phyloP scores from a whole-genome alignment of 2,113 vertebrate species.

The Amphiprion percula region DNA sequence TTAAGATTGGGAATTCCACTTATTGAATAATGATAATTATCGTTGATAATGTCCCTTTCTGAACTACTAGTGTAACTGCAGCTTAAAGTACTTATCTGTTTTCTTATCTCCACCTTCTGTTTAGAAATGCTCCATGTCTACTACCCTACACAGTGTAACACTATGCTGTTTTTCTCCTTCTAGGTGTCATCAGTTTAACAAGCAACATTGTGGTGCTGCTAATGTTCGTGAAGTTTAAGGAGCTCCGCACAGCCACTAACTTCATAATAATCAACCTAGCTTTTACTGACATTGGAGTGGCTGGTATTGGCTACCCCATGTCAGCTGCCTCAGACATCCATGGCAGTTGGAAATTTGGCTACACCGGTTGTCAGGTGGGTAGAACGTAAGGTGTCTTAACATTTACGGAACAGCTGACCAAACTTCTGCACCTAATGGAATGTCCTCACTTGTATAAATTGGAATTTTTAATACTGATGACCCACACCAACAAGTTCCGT shows the following conservation, averaged over 20 bases:
- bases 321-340: slow-evolving; percentile 96
- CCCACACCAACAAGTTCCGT: no score
- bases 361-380: slow-evolving; percentile 94
- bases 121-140: not conserved
- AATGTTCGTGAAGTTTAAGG: slow-evolving; percentile 95
- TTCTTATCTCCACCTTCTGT: no score
- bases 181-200: slow-evolving; percentile 92
- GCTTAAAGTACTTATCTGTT: no score
- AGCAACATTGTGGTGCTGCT: slow-evolving; percentile 94
- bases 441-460: no score
- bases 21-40: no score
- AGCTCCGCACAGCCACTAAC: slow-evolving; percentile 95
- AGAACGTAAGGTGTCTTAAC: no score
- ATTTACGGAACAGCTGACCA: no score
- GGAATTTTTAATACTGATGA: no score
- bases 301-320: slow-evolving; percentile 98
- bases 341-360: slow-evolving; percentile 97
- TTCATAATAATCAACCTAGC: slow-evolving; percentile 96
- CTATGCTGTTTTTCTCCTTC: slow-evolving; percentile 49
- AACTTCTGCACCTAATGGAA: no score
- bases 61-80: no score
- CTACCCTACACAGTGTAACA: not conserved
- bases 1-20: no score
- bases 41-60: no score
- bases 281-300: slow-evolving; percentile 95